A percentile compares a stretch with the other conserved stretches of the same genome.
phyloP scores from a whole-genome alignment of 2,113 vertebrate species.

The Planiliza haematocheilus region DNA sequence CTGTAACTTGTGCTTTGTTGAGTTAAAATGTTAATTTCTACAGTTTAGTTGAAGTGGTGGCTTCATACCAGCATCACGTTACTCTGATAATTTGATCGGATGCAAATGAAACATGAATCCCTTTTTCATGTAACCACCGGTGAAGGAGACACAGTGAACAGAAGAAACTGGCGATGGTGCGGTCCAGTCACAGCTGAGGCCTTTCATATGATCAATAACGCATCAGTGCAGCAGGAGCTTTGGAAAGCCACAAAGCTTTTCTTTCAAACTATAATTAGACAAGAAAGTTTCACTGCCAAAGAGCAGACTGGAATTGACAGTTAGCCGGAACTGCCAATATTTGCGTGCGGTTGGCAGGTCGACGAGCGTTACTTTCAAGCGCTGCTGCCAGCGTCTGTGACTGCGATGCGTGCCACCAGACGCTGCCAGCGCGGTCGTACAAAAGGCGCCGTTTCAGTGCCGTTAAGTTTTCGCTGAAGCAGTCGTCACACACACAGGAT shows the following conservation, averaged over 20 bases:
- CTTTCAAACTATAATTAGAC: conserved; percentile 43
- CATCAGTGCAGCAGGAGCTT: conserved; percentile 5
- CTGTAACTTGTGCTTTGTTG: too few relatives aligned
- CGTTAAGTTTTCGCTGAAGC: conserved; percentile 34
- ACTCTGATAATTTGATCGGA: not conserved
- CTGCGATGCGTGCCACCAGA: conserved; percentile 31
- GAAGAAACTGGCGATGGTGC: not conserved
- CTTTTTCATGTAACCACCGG: not conserved
- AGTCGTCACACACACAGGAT: conserved; percentile 38
- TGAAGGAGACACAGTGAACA: too few relatives aligned
- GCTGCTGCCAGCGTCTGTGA: conserved; percentile 47
- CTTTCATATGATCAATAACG: not conserved
- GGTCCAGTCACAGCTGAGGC: not conserved
- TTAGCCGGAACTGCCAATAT: conserved; percentile 38
- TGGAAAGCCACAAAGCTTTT: conserved; percentile 3
- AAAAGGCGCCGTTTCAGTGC: conserved; percentile 31
- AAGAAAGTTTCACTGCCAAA: conserved; percentile 29
- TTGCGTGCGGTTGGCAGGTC: conserved; percentile 51
- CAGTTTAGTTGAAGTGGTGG: too few relatives aligned
- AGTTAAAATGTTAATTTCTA: too few relatives aligned
- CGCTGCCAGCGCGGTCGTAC: conserved; percentile 24
- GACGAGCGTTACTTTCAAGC: conserved; percentile 38
- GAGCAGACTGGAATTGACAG: conserved; percentile 36
- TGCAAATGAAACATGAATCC: not conserved
- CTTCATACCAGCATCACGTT: too few relatives aligned